phyloP scores from a whole-genome alignment of 1,140 invertebrate genomes.

The Caenorhabditis elegans region WBcel235 BX284602.5:6940501-6941000 shows the following conservation, averaged over 20 bases:
- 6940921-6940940: neutral
- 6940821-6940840: constrained; percentile 41
- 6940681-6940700: too few relatives aligned
- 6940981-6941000: neutral
- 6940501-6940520: too few relatives aligned
- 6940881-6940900: neutral
- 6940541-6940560: too few relatives aligned
- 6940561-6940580: too few relatives aligned
- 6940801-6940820: constrained; percentile 44
- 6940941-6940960: neutral
- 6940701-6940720: too few relatives aligned
- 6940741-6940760: constrained; percentile 47
- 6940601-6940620: too few relatives aligned
- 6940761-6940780: constrained; percentile 43
- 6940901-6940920: neutral
- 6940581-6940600: too few relatives aligned
- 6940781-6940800: constrained; percentile 25
- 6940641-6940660: too few relatives aligned
- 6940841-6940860: neutral
- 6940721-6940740: too few relatives aligned
- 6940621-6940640: too few relatives aligned
- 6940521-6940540: too few relatives aligned
- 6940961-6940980: neutral
- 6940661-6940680: too few relatives aligned
- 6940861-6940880: neutral